Conservation (phyloP, 2,888 invertebrate genomes). For the Erynnis tages region DNA sequence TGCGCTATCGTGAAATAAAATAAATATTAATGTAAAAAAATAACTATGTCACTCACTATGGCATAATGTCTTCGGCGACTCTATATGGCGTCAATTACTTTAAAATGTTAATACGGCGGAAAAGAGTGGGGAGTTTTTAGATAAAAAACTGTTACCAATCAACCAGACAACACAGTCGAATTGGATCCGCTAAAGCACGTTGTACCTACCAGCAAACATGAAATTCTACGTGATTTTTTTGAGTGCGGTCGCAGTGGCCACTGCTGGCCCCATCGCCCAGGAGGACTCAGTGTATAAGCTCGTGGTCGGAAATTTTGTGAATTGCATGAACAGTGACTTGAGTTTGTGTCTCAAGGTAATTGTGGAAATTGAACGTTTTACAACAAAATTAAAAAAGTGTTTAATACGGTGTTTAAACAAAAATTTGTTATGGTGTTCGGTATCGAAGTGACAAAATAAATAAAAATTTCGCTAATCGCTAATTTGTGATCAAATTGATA, state of each 20-base stretch:
- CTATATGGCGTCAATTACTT: conserved; percentile 57
- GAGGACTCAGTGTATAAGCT: conserved; percentile 60
- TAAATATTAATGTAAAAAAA: conserved; percentile 66
- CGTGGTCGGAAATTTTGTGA: conserved; percentile 59
- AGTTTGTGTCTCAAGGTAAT: conserved; percentile 70
- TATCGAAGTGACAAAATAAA: too few species aligned
- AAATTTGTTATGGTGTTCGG: too few species aligned
- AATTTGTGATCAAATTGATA: too few species aligned
- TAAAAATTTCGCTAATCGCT: too few species aligned
- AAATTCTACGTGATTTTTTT: conserved; percentile 60
- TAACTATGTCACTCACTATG: conserved; percentile 66
- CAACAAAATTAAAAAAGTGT: background rate
- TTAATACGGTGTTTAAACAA: conserved; percentile 2
- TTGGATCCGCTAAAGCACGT: conserved; percentile 56
- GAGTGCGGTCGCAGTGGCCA: conserved; percentile 54
- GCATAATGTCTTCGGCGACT: conserved; percentile 62
- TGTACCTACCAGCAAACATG: conserved; percentile 52
- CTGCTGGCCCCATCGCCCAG: conserved; percentile 54
- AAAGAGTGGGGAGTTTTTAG: conserved; percentile 67
- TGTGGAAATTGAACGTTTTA: background rate
- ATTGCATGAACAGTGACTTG: conserved; percentile 71
- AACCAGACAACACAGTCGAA: conserved; percentile 65
- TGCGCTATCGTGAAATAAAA: conserved; percentile 53
- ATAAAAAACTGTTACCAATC: conserved; percentile 75
- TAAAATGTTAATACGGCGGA: conserved; percentile 68